Conservation (phyloP, 2,888 invertebrate species). For the Osmoderma eremita region DNA sequence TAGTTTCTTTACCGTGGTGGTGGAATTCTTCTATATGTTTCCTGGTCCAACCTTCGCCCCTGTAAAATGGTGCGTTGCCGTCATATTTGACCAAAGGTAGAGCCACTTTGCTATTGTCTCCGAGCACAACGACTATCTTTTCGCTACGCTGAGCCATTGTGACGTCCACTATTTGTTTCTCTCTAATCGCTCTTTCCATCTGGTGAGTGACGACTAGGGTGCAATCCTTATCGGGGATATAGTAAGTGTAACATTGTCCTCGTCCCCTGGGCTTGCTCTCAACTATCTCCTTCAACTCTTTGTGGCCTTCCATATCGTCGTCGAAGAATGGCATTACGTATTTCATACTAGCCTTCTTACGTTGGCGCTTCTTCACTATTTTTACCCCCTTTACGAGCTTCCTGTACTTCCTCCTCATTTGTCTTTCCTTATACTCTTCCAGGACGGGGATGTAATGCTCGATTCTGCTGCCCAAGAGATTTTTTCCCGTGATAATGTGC, state of each 20-base stretch:
- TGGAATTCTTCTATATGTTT: constrained; percentile 66
- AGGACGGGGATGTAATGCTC: constrained; percentile 84
- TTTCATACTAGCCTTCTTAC: constrained; percentile 55
- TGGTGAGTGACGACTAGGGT: constrained; percentile 78
- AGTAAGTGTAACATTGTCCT: constrained; percentile 76
- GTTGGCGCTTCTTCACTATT: constrained; percentile 58
- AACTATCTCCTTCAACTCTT: constrained; percentile 62
- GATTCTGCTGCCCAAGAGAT: constrained; percentile 73
- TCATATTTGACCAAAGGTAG: constrained; percentile 66
- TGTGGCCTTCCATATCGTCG: constrained; percentile 59
- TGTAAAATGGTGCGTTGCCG: constrained; percentile 67
- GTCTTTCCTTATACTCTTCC: constrained; percentile 63
- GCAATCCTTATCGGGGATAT: constrained; percentile 76
- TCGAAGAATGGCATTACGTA: constrained; percentile 59
- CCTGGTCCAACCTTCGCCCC: constrained; percentile 78
- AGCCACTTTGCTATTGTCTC: constrained; percentile 76
- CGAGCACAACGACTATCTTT: constrained; percentile 75
- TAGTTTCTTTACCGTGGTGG: constrained; percentile 60
- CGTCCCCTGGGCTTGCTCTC: constrained; percentile 67
- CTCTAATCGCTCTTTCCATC: constrained; percentile 79
- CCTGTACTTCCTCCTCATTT: constrained; percentile 55
- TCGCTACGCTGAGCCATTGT: constrained; percentile 80
- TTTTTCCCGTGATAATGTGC: constrained; percentile 82
- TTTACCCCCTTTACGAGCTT: constrained; percentile 53
- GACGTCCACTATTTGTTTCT: constrained; percentile 79